phyloP scores from a whole-genome alignment of 1,140 invertebrate species.

The Melipona quadrifasciata region DNA sequence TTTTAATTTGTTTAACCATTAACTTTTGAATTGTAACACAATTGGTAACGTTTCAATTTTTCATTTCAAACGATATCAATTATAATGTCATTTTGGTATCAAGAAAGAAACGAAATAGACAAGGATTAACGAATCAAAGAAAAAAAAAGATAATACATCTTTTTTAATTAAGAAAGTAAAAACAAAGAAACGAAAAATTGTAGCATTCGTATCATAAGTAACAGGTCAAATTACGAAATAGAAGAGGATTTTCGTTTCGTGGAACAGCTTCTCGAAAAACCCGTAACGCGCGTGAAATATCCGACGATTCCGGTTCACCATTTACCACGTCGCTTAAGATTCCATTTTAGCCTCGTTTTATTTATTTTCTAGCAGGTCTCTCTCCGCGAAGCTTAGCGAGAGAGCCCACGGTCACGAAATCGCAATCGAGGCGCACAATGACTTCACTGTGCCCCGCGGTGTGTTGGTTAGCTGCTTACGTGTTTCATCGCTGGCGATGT shows the following conservation, averaged over 20 bases:
- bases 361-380: neutral
- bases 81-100: too few species aligned
- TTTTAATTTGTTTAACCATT: neutral
- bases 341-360: neutral
- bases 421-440: conserved; percentile 25
- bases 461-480: conserved; percentile 30
- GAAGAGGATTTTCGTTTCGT: neutral
- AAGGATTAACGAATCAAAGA: neutral
- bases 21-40: neutral
- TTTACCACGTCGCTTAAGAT: neutral
- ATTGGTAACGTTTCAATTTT: too few species aligned
- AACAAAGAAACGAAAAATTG: neutral
- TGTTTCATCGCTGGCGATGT: conserved; percentile 19
- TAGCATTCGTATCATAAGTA: neutral
- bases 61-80: too few species aligned
- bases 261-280: neutral
- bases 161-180: neutral
- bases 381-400: neutral
- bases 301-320: neutral
- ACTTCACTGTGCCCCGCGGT: conserved; percentile 3
- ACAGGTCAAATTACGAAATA: too few species aligned
- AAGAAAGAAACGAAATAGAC: neutral
- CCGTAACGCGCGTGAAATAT: neutral
- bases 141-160: neutral
- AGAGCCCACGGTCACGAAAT: conserved; percentile 18